phyloP scores from a whole-genome alignment of 2,113 vertebrate species.

The Suricata suricatta region DNA sequence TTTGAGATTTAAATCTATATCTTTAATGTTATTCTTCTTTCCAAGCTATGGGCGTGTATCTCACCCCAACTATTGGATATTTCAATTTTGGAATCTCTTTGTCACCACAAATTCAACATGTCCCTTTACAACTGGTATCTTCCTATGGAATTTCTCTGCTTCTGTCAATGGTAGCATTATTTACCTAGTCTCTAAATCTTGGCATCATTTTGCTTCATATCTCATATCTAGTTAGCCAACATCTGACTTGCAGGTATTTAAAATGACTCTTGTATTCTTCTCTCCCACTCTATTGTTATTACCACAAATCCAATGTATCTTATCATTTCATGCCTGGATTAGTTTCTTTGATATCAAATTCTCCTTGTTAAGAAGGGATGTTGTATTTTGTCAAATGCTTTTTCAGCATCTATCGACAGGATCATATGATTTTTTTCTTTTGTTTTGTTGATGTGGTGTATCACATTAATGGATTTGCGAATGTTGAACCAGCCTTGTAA shows the following conservation, averaged over 20 bases:
- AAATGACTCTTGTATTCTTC: background rate
- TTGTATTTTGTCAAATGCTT: no score
- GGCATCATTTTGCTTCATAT: background rate
- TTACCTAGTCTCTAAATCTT: background rate
- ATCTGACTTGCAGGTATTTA: background rate
- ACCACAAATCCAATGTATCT: background rate
- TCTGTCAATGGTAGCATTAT: background rate
- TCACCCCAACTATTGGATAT: background rate
- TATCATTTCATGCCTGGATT: background rate
- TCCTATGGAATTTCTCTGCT: background rate
- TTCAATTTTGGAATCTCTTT: conserved; percentile 1
- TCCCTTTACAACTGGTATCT: background rate
- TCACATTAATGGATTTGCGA: no score
- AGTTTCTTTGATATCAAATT: background rate
- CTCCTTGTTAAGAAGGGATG: no score
- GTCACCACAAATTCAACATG: background rate
- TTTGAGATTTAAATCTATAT: background rate
- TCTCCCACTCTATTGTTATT: conserved; percentile 12
- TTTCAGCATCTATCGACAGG: no score
- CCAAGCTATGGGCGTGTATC: background rate
- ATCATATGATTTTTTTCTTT: no score
- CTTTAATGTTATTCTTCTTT: conserved; percentile 1
- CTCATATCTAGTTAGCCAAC: background rate
- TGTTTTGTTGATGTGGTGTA: no score
- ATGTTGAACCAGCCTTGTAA: no score